These are phyloP conservation scores for Zaprionus camerounensis DNA, from an alignment of 1,140 invertebrate species.

Conservation along the genomic window DNA sequence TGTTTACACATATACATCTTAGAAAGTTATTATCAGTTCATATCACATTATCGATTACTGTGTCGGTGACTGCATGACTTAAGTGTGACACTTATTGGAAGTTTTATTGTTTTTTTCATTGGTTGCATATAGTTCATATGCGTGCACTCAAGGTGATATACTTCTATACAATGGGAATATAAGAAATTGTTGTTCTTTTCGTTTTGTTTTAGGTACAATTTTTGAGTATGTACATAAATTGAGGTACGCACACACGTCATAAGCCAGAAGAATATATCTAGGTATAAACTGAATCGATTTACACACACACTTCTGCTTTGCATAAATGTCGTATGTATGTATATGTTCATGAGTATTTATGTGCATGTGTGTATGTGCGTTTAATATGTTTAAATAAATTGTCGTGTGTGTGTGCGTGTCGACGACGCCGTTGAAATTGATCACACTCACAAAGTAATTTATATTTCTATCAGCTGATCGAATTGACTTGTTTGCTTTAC, in stretches of 20 bases:
- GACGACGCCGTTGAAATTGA: conserved; percentile 4
- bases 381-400: conserved; percentile 66
- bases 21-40: conserved; percentile 42
- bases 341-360: conserved; percentile 23
- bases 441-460: conserved; percentile 51
- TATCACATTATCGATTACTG: conserved; percentile 68
- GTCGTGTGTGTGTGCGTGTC: conserved; percentile 11
- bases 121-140: neutral
- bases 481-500: conserved; percentile 69
- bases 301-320: neutral
- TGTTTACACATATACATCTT: conserved; percentile 1
- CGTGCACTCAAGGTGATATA: conserved; percentile 19
- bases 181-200: conserved; percentile 20
- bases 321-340: conserved; percentile 14
- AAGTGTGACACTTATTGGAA: conserved; percentile 34
- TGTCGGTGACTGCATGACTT: conserved; percentile 38
- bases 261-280: neutral
- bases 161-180: conserved; percentile 12
- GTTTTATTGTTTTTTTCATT: conserved; percentile 19
- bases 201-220: conserved; percentile 46
- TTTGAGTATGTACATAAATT: conserved; percentile 15
- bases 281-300: conserved; percentile 2
- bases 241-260: conserved; percentile 2
- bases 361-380: conserved; percentile 25
- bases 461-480: conserved; percentile 18